phyloP scores from a whole-genome alignment of 1,140 invertebrate species.

The Penaeus indicus region DNA sequence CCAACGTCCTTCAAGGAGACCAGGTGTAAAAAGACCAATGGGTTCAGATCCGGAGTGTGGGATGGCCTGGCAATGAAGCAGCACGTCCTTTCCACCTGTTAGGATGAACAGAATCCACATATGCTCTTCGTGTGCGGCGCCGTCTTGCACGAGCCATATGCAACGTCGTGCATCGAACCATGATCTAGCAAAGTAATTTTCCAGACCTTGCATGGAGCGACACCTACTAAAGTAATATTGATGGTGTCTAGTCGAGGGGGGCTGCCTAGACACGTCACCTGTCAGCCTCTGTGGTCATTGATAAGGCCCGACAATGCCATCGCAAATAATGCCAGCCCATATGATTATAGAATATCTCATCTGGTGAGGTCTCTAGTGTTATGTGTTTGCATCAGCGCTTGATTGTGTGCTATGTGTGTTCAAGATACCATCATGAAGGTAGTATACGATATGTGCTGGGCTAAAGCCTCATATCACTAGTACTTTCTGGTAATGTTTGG shows the following conservation, averaged over 20 bases:
- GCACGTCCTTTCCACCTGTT: too few relatives aligned
- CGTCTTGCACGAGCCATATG: too few relatives aligned
- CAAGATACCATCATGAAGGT: constrained; percentile 4
- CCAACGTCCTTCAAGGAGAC: neutral
- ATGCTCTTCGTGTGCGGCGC: too few relatives aligned
- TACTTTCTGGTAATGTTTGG: constrained; percentile 1
- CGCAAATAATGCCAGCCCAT: constrained; percentile 11
- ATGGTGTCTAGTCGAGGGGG: too few relatives aligned
- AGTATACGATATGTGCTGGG: constrained; percentile 2
- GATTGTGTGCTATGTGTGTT: constrained; percentile 8
- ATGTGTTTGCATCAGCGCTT: constrained; percentile 3
- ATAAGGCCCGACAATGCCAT: neutral
- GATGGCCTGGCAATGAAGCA: too few relatives aligned
- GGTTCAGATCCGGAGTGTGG: too few relatives aligned
- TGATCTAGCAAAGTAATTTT: too few relatives aligned
- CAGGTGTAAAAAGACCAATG: too few relatives aligned
- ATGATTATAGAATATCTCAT: neutral
- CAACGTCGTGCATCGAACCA: too few relatives aligned
- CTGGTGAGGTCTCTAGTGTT: neutral
- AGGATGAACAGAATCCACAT: too few relatives aligned
- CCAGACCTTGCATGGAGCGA: too few relatives aligned
- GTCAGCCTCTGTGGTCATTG: constrained; percentile 11
- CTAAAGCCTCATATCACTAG: neutral
- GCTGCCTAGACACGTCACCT: neutral
- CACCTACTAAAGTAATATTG: too few relatives aligned